These are phyloP conservation scores for Parnassius mnemosyne DNA, from an alignment of 2,888 invertebrate species.

Conservation along the genomic window DNA sequence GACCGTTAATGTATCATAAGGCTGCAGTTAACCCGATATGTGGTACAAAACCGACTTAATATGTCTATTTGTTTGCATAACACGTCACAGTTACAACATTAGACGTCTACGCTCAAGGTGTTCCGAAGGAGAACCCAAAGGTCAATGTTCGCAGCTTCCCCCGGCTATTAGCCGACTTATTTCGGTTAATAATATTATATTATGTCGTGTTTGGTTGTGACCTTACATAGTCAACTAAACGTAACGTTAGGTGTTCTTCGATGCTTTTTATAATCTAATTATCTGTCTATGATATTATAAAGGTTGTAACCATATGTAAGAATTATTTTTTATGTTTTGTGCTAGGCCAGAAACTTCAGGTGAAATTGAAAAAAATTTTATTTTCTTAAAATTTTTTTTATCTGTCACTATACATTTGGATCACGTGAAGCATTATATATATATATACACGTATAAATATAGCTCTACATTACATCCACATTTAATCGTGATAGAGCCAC, in stretches of 20 bases:
- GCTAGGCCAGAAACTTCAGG: no score
- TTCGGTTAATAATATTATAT: constrained; percentile 5
- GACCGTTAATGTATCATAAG: constrained; percentile 13
- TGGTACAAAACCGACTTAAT: constrained; percentile 17
- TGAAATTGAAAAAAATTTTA: no score
- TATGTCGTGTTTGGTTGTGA: constrained; percentile 16
- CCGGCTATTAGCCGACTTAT: constrained; percentile 4
- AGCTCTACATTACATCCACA: no score
- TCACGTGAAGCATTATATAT: no score
- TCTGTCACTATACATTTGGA: no score
- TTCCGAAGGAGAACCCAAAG: constrained; percentile 26
- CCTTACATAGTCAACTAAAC: background rate
- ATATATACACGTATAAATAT: no score
- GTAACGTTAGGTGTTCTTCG: background rate
- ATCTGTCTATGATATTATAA: no score
- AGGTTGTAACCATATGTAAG: no score
- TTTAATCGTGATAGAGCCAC: no score
- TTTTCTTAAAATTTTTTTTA: no score
- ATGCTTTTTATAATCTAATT: background rate
- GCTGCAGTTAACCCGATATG: constrained; percentile 15
- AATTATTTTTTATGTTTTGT: no score
- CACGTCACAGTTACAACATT: constrained; percentile 25
- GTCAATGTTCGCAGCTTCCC: constrained; percentile 28
- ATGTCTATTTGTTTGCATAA: constrained; percentile 22
- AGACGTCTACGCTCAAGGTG: constrained; percentile 22